Conservation (phyloP, 2,888 invertebrate genomes). For the Caradrina kadenii region DNA sequence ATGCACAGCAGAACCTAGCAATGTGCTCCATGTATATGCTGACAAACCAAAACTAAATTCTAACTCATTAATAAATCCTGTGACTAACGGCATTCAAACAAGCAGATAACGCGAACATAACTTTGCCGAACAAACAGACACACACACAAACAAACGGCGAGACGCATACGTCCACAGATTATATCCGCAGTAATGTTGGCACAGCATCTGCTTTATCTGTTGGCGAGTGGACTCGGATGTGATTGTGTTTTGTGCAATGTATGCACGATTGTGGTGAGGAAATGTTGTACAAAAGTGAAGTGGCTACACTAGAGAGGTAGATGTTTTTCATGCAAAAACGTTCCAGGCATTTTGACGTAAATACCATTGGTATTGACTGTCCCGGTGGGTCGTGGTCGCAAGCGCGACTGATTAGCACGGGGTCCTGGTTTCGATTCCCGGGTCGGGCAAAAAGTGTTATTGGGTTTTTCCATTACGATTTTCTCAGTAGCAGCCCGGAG, state of each 20-base stretch:
- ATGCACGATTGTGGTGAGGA: not conserved
- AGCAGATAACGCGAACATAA: constrained; percentile 29
- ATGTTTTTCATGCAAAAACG: no score
- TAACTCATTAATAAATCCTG: constrained; percentile 22
- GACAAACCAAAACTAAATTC: not conserved
- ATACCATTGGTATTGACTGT: no score
- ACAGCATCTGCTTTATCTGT: constrained; percentile 50
- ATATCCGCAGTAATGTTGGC: constrained; percentile 58
- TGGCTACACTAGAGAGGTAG: not conserved
- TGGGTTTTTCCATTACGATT: no score
- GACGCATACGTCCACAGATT: constrained; percentile 60
- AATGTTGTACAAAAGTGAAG: not conserved
- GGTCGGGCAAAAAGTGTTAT: no score
- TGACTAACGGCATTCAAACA: constrained; percentile 28
- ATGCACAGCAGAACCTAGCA: no score
- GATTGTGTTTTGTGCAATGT: constrained; percentile 21
- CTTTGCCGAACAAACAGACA: constrained; percentile 37
- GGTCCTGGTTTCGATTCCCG: no score
- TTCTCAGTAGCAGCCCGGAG: no score
- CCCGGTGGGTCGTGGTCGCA: no score
- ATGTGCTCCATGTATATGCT: not conserved
- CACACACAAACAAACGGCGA: constrained; percentile 36
- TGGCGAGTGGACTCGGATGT: constrained; percentile 30
- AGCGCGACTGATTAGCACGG: no score
- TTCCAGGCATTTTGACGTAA: no score